phyloP scores from a whole-genome alignment of 2,113 vertebrate species.

The Conger conger region DNA sequence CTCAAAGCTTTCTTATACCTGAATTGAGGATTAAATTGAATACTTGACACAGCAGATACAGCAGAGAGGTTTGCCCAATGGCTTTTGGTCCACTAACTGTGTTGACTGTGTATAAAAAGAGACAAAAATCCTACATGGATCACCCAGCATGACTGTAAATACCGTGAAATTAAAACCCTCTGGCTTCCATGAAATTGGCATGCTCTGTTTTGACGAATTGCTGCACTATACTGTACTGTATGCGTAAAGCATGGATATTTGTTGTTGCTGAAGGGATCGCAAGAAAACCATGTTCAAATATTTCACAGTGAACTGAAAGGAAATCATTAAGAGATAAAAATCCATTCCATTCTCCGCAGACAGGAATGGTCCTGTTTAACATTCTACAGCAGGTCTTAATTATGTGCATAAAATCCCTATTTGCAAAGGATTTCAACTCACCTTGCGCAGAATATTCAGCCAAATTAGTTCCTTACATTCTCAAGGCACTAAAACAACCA shows the following conservation, averaged over 20 bases:
- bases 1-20: too few relatives aligned
- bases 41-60: too few relatives aligned
- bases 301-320: not conserved
- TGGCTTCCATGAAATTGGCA: not conserved
- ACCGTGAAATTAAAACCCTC: too few relatives aligned
- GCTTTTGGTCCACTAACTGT: too few relatives aligned
- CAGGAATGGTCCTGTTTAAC: not conserved
- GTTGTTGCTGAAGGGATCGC: not conserved
- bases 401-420: constrained; percentile 17
- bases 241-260: not conserved
- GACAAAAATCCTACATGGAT: too few relatives aligned
- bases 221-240: not conserved
- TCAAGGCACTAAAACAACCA: not conserved
- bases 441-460: not conserved
- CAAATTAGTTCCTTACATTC: constrained; percentile 1
- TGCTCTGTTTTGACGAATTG: not conserved
- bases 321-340: not conserved
- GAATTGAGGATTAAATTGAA: too few relatives aligned
- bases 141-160: too few relatives aligned
- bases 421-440: constrained; percentile 13
- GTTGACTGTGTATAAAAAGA: too few relatives aligned
- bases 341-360: not conserved
- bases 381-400: constrained; percentile 8
- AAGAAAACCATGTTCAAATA: not conserved
- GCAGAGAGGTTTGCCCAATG: too few relatives aligned